Percentiles rank a stretch among this genome's conserved stretches.
phyloP scores from a whole-genome alignment of 2,797 vertebrate genomes.

The Eospalax fontanierii region DNA sequence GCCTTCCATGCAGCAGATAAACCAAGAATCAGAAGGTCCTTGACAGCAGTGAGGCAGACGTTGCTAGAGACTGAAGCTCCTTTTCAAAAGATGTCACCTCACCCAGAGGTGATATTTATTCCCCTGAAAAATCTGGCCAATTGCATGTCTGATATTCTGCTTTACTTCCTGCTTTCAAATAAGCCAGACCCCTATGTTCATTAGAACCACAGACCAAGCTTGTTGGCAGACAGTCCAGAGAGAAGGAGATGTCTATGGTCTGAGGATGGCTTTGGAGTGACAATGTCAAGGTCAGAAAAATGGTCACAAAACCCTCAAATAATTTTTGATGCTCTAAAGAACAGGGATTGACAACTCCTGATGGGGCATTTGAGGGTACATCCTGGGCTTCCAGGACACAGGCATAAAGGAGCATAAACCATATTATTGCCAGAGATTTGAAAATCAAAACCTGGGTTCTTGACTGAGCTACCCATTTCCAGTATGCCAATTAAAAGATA shows the following conservation, averaged over 20 bases:
- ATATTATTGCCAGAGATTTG: background rate
- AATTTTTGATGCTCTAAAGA: background rate
- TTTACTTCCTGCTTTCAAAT: background rate
- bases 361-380: background rate
- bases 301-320: background rate
- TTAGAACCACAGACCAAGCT: background rate
- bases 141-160: background rate
- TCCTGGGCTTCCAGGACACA: background rate
- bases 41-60: background rate
- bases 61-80: background rate
- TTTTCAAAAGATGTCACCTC: background rate
- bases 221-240: background rate
- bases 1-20: background rate
- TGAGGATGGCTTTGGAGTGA: background rate
- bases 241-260: background rate
- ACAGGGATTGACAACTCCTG: background rate
- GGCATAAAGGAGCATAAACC: background rate
- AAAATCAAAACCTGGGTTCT: background rate
- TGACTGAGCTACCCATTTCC: background rate
- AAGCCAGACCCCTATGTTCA: background rate
- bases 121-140: background rate
- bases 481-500: too few relatives aligned
- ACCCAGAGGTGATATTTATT: background rate
- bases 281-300: background rate
- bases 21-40: background rate